phyloP scores from a whole-genome alignment of 2,888 invertebrate species.

The Gibbula magus region DNA sequence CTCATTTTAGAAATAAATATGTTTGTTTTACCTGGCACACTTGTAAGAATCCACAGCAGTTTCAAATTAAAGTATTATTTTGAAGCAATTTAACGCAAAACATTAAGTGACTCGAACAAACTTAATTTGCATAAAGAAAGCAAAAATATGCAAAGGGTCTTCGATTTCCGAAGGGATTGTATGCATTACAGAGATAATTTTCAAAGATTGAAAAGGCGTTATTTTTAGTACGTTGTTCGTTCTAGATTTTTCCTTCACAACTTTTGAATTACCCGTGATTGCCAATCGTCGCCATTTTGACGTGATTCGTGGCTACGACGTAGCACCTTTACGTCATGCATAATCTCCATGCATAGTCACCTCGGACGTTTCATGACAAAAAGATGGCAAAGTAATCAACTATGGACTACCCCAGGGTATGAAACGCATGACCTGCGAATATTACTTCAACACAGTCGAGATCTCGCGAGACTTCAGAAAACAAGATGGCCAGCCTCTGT shows the following conservation, averaged over 20 bases:
- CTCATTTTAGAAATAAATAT: no score
- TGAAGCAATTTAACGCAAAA: no score
- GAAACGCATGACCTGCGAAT: neutral
- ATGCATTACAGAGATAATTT: no score
- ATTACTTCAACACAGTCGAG: neutral
- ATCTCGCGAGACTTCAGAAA: neutral
- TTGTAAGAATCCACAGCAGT: no score
- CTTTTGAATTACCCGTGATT: neutral
- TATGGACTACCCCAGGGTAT: neutral
- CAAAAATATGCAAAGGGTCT: no score
- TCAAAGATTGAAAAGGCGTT: neutral
- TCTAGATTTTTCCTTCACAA: neutral
- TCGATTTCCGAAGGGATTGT: no score
- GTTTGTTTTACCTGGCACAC: no score
- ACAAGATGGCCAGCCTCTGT: neutral
- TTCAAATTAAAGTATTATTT: no score
- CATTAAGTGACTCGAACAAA: no score
- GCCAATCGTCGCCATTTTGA: constrained; percentile 8
- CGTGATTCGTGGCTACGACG: neutral
- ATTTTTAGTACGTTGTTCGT: neutral
- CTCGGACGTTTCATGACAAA: neutral
- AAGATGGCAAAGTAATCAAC: neutral
- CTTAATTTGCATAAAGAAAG: no score
- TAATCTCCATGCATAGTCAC: neutral
- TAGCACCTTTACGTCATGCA: neutral